Evolutionary conservation across 2,888 invertebrate species (phyloP).

Genomic region (Acanthosepion pharaonis): DNA sequence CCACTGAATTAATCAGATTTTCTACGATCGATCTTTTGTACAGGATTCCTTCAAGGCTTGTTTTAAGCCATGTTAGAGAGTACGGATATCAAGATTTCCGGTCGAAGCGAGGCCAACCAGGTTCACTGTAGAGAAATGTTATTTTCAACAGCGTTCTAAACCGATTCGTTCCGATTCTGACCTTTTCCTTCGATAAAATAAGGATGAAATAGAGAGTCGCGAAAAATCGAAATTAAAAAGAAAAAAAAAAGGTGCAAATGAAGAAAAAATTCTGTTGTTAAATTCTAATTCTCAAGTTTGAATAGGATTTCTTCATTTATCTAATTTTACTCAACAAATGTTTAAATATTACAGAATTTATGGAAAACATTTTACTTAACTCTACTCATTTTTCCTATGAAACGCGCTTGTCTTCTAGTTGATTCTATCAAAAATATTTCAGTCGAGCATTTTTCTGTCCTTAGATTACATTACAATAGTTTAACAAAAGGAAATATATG

Average conservation of each 20-base stretch:
- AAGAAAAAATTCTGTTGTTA: background rate
- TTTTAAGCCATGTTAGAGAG: background rate
- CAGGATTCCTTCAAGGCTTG: background rate
- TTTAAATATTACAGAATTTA: no score
- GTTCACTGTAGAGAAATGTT: background rate
- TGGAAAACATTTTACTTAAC: no score
- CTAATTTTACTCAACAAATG: no score
- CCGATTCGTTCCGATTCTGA: background rate
- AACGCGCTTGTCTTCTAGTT: no score
- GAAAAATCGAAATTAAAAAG: background rate
- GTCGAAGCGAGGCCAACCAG: background rate
- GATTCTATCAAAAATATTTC: no score
- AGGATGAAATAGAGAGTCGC: background rate
- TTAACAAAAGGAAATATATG: no score
- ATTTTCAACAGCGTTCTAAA: background rate
- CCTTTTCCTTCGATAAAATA: background rate
- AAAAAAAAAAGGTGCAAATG: background rate
- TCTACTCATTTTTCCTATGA: no score
- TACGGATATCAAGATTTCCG: constrained; percentile 33
- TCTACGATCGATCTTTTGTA: background rate
- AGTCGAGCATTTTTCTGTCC: no score
- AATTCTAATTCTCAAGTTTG: no score
- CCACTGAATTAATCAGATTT: background rate
- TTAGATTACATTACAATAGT: no score
- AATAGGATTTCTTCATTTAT: no score